Percentiles rank a stretch among this genome's conserved stretches.
Conservation (phyloP, 2,888 invertebrate species). For the Synergus gifuensis region DNA sequence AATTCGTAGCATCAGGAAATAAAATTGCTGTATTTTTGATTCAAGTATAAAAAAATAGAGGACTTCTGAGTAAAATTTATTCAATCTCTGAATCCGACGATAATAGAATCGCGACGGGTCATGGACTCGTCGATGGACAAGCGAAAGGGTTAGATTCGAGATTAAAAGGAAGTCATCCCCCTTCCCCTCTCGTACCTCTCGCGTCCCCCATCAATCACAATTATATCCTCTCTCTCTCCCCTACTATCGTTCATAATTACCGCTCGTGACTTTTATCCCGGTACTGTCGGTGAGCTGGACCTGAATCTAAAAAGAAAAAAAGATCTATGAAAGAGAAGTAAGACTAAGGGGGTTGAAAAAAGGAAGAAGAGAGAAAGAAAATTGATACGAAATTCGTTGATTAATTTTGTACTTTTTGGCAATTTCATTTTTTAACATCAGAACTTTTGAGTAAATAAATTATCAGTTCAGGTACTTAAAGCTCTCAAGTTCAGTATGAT, state of each 20-base stretch:
- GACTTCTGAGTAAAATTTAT: neutral
- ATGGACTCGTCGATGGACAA: slow-evolving; percentile 55
- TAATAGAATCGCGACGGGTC: slow-evolving; percentile 11
- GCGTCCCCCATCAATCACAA: slow-evolving; percentile 77
- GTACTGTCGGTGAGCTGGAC: slow-evolving; percentile 45
- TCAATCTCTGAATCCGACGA: slow-evolving; percentile 17
- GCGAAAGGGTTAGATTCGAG: slow-evolving; percentile 76
- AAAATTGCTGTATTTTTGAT: too few relatives aligned
- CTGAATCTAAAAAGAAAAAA: slow-evolving; percentile 48
- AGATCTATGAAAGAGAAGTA: slow-evolving; percentile 12
- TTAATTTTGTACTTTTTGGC: neutral
- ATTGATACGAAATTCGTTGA: neutral
- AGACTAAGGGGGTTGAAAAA: too few relatives aligned
- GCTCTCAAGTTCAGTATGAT: neutral
- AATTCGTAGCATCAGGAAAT: too few relatives aligned
- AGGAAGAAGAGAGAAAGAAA: neutral
- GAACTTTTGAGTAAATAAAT: too few relatives aligned
- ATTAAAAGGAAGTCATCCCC: slow-evolving; percentile 77
- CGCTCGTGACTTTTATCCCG: slow-evolving; percentile 74
- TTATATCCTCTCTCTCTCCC: slow-evolving; percentile 72
- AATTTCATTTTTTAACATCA: neutral
- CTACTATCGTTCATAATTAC: slow-evolving; percentile 76
- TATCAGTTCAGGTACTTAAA: neutral
- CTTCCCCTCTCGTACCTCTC: slow-evolving; percentile 63
- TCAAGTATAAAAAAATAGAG: neutral